phyloP scores from a whole-genome alignment of 2,888 invertebrate species.

The Pyrrhia umbra region DNA sequence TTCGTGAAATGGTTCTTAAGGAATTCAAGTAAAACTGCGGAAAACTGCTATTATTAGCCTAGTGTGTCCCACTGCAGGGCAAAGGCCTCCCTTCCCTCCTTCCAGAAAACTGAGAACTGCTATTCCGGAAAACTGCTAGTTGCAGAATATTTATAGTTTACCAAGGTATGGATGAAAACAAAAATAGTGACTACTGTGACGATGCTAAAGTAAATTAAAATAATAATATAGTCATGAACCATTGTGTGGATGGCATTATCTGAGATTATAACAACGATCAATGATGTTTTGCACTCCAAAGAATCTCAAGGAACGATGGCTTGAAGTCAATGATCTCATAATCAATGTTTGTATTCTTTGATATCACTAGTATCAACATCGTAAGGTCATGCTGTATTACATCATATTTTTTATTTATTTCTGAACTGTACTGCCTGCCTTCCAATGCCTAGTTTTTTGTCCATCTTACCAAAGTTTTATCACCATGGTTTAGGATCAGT shows the following conservation, averaged over 20 bases:
- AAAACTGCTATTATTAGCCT: too few species aligned
- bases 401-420: slow-evolving; percentile 3
- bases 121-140: too few species aligned
- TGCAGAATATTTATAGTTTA: too few species aligned
- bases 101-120: too few species aligned
- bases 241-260: neutral
- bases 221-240: neutral
- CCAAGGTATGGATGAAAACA: too few species aligned
- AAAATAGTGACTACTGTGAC: neutral
- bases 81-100: too few species aligned
- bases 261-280: neutral
- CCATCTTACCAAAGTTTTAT: too few species aligned
- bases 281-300: slow-evolving; percentile 26
- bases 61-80: too few species aligned
- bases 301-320: slow-evolving; percentile 9
- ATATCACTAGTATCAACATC: slow-evolving; percentile 31
- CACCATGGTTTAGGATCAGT: too few species aligned
- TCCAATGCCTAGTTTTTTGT: neutral
- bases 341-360: slow-evolving; percentile 25
- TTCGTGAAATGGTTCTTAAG: too few species aligned
- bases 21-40: too few species aligned
- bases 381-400: slow-evolving; percentile 29
- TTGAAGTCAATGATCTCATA: slow-evolving; percentile 44
- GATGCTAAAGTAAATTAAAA: neutral
- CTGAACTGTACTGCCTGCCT: neutral